Evolutionary conservation across 2,888 invertebrate genomes (phyloP).

Genomic region (Idaea aversata): DNA sequence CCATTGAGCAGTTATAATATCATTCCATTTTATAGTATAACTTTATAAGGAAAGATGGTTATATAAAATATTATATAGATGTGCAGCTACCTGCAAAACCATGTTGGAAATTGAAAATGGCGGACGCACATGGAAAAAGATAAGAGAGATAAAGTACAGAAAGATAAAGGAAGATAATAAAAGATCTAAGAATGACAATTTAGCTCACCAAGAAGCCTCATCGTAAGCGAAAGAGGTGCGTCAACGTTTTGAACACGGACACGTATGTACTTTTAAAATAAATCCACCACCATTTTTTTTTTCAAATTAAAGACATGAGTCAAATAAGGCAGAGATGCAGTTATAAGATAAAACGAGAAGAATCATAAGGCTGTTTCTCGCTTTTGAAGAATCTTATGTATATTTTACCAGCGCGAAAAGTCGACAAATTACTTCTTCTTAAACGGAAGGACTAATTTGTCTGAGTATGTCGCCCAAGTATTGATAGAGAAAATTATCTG

Average conservation of each 20-base stretch:
- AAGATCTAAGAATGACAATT: slow-evolving; percentile 3
- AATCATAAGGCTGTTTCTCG: too few relatives aligned
- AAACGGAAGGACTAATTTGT: too few relatives aligned
- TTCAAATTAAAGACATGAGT: too few relatives aligned
- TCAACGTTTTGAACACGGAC: slow-evolving; percentile 27
- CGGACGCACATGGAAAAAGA: slow-evolving; percentile 13
- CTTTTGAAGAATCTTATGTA: too few relatives aligned
- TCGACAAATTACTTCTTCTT: too few relatives aligned
- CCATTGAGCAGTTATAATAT: slow-evolving; percentile 50
- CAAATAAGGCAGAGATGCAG: too few relatives aligned
- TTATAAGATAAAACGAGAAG: too few relatives aligned
- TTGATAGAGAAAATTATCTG: not conserved
- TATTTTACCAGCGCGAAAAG: too few relatives aligned
- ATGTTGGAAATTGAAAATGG: slow-evolving; percentile 7
- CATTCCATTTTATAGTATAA: slow-evolving; percentile 8
- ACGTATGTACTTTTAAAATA: slow-evolving; percentile 28
- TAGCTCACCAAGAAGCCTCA: slow-evolving; percentile 31
- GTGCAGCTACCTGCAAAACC: slow-evolving; percentile 10
- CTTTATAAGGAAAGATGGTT: slow-evolving; percentile 5
- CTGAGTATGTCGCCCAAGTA: too few relatives aligned
- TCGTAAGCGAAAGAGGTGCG: slow-evolving; percentile 36
- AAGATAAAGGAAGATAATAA: slow-evolving; percentile 1
- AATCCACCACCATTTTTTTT: slow-evolving; percentile 27
- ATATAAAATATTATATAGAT: slow-evolving; percentile 6
- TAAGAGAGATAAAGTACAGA: slow-evolving; percentile 6